These are phyloP conservation scores for Porites evermanni DNA, from an alignment of 92 coral and sea anemone genomes.

Conservation along the genomic window DNA sequence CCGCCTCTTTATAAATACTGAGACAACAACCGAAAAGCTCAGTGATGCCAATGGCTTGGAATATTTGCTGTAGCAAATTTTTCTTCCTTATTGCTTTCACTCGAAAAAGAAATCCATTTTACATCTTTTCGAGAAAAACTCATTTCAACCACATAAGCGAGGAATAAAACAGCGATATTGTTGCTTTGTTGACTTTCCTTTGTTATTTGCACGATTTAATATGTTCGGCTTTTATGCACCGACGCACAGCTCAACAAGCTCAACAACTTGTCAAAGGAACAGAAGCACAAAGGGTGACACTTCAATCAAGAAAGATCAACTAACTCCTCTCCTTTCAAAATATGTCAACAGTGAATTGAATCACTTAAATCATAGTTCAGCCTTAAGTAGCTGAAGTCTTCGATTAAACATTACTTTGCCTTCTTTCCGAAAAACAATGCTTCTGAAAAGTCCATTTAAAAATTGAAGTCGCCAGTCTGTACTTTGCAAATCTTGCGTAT, in stretches of 20 bases:
- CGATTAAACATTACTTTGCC: background rate
- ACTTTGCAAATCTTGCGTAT: background rate
- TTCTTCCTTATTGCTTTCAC: background rate
- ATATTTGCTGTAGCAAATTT: background rate
- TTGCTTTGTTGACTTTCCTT: conserved; percentile 14
- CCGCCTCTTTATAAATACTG: no score
- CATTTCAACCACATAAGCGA: background rate
- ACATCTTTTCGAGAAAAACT: background rate
- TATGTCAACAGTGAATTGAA: conserved; percentile 23
- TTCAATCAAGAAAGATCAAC: conserved; percentile 10
- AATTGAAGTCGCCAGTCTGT: background rate
- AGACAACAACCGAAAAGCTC: no score
- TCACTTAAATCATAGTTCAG: conserved; percentile 25
- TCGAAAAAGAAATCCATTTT: background rate
- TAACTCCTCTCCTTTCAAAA: conserved; percentile 5
- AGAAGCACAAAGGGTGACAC: conserved; percentile 9
- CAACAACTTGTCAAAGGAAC: conserved; percentile 12
- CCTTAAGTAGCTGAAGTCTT: background rate
- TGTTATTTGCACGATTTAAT: conserved; percentile 10
- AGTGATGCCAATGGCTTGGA: no score
- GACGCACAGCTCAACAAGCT: background rate
- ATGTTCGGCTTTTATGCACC: conserved; percentile 21
- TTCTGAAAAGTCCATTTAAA: background rate
- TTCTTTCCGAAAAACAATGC: background rate
- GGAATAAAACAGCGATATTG: background rate